phyloP scores from a whole-genome alignment of 1,140 invertebrate genomes.

The Drosophila yakuba region DNA sequence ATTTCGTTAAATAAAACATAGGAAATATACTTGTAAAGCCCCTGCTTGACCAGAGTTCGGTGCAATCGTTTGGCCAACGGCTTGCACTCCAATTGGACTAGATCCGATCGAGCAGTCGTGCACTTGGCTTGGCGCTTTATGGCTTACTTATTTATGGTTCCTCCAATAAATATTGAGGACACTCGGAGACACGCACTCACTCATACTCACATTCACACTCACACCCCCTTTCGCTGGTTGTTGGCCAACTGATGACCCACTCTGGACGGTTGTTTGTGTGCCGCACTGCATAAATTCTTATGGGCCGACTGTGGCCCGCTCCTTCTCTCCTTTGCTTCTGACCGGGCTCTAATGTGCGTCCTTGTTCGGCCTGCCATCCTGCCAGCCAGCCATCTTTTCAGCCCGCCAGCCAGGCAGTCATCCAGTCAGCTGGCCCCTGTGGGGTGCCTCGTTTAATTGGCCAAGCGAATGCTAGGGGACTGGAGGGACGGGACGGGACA shows the following conservation, averaged over 20 bases:
- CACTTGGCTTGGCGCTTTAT: conserved; percentile 37
- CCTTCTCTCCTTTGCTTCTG: background rate
- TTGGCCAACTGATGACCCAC: conserved; percentile 24
- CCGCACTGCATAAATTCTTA: conserved; percentile 65
- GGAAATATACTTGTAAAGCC: too few species aligned
- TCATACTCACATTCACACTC: background rate
- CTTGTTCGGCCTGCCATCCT: conserved; percentile 64
- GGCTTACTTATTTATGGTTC: conserved; percentile 60
- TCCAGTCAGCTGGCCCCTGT: conserved; percentile 15
- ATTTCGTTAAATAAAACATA: too few species aligned
- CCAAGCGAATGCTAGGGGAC: conserved; percentile 27
- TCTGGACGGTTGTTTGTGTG: conserved; percentile 41
- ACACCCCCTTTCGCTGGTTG: background rate
- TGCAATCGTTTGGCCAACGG: background rate
- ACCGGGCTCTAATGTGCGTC: conserved; percentile 71
- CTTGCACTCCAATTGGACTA: background rate
- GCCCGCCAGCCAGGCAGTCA: conserved; percentile 36
- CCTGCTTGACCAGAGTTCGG: too few species aligned
- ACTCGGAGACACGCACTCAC: conserved; percentile 39
- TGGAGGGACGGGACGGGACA: background rate
- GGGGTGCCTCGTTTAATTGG: conserved; percentile 46
- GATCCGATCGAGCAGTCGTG: conserved; percentile 34
- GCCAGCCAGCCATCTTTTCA: too few species aligned
- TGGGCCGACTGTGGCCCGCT: conserved; percentile 8
- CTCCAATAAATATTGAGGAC: conserved; percentile 53